These are phyloP conservation scores for Drosophila kuntzei DNA, from an alignment of 2,888 invertebrate species.

Conservation along the genomic window DNA sequence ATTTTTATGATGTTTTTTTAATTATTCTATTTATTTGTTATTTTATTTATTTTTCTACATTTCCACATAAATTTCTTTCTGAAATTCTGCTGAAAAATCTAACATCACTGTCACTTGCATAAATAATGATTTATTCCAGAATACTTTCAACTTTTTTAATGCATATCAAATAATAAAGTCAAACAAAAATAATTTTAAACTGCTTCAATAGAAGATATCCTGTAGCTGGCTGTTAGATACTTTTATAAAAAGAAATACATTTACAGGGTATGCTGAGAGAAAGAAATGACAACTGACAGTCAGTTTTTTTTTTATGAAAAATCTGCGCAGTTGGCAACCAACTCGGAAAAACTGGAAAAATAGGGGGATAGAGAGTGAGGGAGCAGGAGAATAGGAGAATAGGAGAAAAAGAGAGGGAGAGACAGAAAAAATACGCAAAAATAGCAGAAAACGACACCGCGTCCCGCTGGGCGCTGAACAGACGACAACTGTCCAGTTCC, in stretches of 20 bases:
- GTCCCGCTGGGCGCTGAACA: conserved; percentile 58
- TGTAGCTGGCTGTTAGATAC: neutral
- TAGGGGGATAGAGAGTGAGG: conserved; percentile 8
- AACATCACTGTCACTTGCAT: neutral
- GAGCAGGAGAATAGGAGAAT: conserved; percentile 4
- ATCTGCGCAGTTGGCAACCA: conserved; percentile 3
- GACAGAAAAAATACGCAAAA: neutral
- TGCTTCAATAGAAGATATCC: neutral
- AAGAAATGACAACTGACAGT: conserved; percentile 32
- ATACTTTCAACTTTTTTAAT: neutral
- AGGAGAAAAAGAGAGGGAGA: conserved; percentile 2
- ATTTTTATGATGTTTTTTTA: neutral
- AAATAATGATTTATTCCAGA: neutral
- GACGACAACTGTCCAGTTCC: conserved; percentile 59
- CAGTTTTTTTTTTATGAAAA: conserved; percentile 20
- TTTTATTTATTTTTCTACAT: neutral
- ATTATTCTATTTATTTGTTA: neutral
- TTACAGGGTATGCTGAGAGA: conserved; percentile 5
- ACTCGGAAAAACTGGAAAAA: conserved; percentile 33
- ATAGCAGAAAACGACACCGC: conserved; percentile 36
- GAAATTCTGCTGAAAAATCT: neutral
- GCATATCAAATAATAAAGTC: neutral
- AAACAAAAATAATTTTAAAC: neutral
- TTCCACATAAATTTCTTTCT: neutral
- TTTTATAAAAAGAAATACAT: neutral